These are phyloP conservation scores for Panopea generosa DNA, from an alignment of 2,888 invertebrate species.

Conservation along the genomic window DNA sequence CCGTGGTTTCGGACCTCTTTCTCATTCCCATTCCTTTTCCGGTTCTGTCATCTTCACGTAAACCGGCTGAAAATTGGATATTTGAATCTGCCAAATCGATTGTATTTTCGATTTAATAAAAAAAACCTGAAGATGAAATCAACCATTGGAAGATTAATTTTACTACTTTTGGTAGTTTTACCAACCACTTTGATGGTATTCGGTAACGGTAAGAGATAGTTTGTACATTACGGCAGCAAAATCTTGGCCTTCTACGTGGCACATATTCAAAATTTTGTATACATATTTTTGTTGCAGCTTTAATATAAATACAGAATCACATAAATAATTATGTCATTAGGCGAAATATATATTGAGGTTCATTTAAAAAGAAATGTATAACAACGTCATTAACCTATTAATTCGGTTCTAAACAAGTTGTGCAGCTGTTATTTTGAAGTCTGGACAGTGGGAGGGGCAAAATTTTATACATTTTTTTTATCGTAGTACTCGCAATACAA, in stretches of 20 bases:
- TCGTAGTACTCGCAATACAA: too few species aligned
- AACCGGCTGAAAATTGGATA: background rate
- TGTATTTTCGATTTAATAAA: background rate
- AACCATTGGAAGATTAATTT: constrained; percentile 69
- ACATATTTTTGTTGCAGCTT: too few species aligned
- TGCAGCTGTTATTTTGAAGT: too few species aligned
- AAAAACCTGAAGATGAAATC: constrained; percentile 49
- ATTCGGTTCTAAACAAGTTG: too few species aligned
- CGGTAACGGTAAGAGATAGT: constrained; percentile 74
- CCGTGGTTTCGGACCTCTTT: background rate
- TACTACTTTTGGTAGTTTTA: constrained; percentile 77
- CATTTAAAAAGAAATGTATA: too few species aligned
- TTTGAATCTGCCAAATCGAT: constrained; percentile 6
- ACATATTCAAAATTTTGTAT: constrained; percentile 7
- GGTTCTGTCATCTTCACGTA: constrained; percentile 11
- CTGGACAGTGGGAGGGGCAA: too few species aligned
- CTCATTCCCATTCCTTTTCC: constrained; percentile 4
- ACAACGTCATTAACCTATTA: too few species aligned
- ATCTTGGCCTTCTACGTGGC: constrained; percentile 62
- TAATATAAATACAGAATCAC: too few species aligned
- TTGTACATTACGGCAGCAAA: too few species aligned
- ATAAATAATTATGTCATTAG: too few species aligned
- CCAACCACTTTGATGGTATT: constrained; percentile 77
- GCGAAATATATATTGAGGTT: too few species aligned
- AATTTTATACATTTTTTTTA: too few species aligned